Evolutionary conservation across 2,888 invertebrate species (phyloP).

Genomic region (Incurvaria masculella): DNA sequence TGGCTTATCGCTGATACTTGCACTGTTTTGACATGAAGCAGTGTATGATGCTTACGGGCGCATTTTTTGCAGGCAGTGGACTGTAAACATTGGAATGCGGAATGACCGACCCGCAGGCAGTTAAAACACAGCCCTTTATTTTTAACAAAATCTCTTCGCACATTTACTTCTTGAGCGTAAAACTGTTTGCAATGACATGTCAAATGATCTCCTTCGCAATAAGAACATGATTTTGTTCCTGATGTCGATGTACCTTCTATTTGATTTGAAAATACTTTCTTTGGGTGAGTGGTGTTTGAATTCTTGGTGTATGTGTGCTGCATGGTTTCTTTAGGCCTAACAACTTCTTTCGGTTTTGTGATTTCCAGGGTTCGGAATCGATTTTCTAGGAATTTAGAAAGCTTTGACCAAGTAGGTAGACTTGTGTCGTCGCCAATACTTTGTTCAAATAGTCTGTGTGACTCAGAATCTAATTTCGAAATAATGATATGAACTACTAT

Average conservation of each 20-base stretch:
- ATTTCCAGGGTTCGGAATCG: conserved; percentile 20
- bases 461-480: conserved; percentile 17
- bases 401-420: conserved; percentile 13
- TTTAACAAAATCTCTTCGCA: conserved; percentile 4
- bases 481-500: not conserved
- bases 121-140: conserved; percentile 2
- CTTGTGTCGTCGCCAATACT: conserved; percentile 9
- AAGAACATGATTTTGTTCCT: not conserved
- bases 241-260: not conserved
- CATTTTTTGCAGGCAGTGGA: conserved; percentile 13
- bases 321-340: too few relatives aligned
- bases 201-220: not conserved
- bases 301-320: too few relatives aligned
- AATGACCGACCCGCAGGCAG: conserved; percentile 10
- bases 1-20: too few relatives aligned
- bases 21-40: conserved; percentile 9
- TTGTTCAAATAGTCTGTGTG: conserved; percentile 16
- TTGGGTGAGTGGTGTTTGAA: not conserved
- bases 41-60: conserved; percentile 12
- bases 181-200: conserved; percentile 1
- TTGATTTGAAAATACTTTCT: not conserved
- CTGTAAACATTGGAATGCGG: conserved; percentile 9
- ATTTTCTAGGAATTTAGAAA: conserved; percentile 16
- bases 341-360: conserved; percentile 1
- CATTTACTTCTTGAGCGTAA: not conserved